These are phyloP conservation scores for Rhizomys pruinosus DNA, from an alignment of 2,113 vertebrate species.

Conservation along the genomic window DNA sequence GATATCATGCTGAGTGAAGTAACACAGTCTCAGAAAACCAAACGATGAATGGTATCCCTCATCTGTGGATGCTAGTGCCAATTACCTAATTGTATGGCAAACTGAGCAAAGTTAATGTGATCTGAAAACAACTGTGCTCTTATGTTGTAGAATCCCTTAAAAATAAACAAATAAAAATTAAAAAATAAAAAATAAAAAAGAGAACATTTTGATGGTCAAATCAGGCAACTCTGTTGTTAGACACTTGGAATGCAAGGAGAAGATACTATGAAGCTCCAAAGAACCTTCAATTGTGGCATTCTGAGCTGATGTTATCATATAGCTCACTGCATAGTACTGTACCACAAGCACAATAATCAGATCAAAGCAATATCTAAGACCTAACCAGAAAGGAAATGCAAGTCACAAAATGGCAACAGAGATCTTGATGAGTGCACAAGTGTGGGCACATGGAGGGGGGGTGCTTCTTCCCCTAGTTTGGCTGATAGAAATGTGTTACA, in stretches of 20 bases:
- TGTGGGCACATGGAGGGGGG: not conserved
- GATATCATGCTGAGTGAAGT: too few species aligned
- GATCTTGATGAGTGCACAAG: not conserved
- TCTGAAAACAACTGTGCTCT: too few species aligned
- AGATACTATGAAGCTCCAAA: not conserved
- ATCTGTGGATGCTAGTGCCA: too few species aligned
- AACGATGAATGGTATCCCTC: too few species aligned
- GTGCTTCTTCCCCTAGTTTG: not conserved
- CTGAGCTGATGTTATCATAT: conserved; percentile 15
- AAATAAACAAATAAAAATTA: too few species aligned
- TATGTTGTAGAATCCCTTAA: too few species aligned
- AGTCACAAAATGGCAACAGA: conserved; percentile 32
- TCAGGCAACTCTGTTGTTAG: conserved; percentile 4
- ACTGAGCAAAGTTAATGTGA: too few species aligned
- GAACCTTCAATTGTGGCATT: not conserved
- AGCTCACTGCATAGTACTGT: not conserved
- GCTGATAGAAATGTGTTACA: conserved; percentile 30
- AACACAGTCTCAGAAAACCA: too few species aligned
- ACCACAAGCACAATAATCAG: conserved; percentile 3
- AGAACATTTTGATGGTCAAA: not conserved
- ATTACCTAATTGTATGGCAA: too few species aligned
- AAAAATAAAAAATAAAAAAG: too few species aligned
- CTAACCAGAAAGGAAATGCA: conserved; percentile 17
- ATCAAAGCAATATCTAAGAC: conserved; percentile 15
- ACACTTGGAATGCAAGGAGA: conserved; percentile 19